Base-by-base conservation (phyloP, 2,113 vertebrate genomes). In the Xenopus tropicalis region DNA sequence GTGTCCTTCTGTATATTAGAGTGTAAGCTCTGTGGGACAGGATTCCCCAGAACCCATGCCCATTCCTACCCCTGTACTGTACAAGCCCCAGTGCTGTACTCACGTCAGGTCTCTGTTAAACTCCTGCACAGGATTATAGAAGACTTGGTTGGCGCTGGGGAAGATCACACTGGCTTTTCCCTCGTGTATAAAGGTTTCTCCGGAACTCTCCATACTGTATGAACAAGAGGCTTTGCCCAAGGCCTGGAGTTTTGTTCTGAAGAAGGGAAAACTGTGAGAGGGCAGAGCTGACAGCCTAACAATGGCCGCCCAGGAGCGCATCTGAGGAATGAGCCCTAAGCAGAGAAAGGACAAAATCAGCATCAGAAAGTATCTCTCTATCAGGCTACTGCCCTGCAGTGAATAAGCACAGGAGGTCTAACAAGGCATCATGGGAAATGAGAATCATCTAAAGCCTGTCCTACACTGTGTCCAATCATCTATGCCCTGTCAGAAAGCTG, bases 121-220 rank as follows among this genome's bases (percentile, higher is more conserved):
- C 82, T 96, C 95, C 84, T 97, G 95, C 37, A 97, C 95, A 0
- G 95, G 95, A 64, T 97, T 97, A 80, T 97, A 97, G 83, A 97
- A 97, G 43, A 97, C 95, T 77, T 97, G 91, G 29, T 97, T 97
- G 54, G 93, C 91, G 64, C 79, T 91, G 25, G 95, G 93, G 67
- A 94, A 97, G 82, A 90, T 80, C 70, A 97, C 93, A 44, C 84
- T 70, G 1, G 93, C 94, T 69, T 91, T 91, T 11, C 95, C 95
- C 83, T 96, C 95, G 10, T 81, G 89, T 69, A 97, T 85, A 16
- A 90, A 85, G 0, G 88, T 93, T 83, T 93, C 92, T 12, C 87
- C 89, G 0, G 81, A 84, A 11, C 22, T 51, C 44, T 68, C 72
- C 72, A 74, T 74, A 12, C 17, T 74, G 22, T 58, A 42, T n/a